Evolutionary conservation across 2,797 vertebrate genomes (phyloP), one percentile per base, ranked within the genome.

Genomic region (Oreochromis mossambicus): DNA sequence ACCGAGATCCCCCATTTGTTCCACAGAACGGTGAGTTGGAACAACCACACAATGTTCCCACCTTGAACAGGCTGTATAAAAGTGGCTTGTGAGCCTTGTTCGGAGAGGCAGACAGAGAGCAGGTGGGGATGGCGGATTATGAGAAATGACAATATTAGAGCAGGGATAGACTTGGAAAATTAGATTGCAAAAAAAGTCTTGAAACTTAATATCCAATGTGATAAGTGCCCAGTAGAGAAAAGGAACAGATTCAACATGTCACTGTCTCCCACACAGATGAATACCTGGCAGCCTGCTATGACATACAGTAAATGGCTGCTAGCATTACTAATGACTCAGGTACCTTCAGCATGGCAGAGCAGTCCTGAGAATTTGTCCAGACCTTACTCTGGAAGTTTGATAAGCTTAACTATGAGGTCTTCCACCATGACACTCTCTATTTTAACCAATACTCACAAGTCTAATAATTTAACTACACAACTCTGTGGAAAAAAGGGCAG

Each of bases 381-480:
- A 73, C 12, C 43, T 73, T 29, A 48, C 68, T 73, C 83, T 87
- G 81, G 86, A 92, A 91, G 90, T 89, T 92, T 91, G 84, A 86
- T 83, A 87, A 86, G 89, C 92, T 93, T 90, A 89, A 63, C 89
- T 43, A 91, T 92, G 92, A 93, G 88, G 87, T 87, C 88, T 88
- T 90, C 58, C 81, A 34, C 83, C 91, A 89, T 88, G 84, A 91
- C 73, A 81, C 90, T 81, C 86, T 94, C 81, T 86, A 89, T 87
- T 93, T 92, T 89, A 91, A 87, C 85, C 15, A 14, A 88, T 79
- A 79, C 52, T 80, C 58, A 34, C 81, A 77, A 81, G 87, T 88
- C 94, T 87, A 94, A 94, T 95, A 91, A 92, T 95, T 94, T 86
- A 92, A 87, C 83, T 75, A 46, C 79, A 81, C 3, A 21, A 75